Percentiles rank a stretch among this genome's conserved stretches.
phyloP scores from a whole-genome alignment of 2,888 invertebrate species.

The Aporophyla nigra region DNA sequence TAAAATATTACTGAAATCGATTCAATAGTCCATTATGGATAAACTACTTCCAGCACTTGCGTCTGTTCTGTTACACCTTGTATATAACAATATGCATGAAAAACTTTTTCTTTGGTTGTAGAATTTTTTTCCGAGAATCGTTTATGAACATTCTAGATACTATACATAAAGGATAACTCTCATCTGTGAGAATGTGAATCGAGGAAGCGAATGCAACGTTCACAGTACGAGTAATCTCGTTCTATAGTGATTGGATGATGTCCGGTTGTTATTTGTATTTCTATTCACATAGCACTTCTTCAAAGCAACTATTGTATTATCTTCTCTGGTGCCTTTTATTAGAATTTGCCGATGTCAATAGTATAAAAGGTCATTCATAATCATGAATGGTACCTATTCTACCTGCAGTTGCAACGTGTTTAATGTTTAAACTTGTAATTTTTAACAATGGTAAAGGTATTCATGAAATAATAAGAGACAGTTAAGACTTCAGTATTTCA shows the following conservation, averaged over 20 bases:
- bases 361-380: no score
- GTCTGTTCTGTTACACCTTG: no score
- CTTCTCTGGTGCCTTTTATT: neutral
- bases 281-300: neutral
- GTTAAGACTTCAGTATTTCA: neutral
- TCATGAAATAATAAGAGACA: neutral
- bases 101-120: conserved; percentile 65
- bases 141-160: conserved; percentile 40
- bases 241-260: neutral
- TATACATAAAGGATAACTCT: conserved; percentile 55
- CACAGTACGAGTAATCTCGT: neutral
- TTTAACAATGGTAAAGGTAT: neutral
- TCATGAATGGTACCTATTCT: neutral
- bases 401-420: neutral
- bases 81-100: conserved; percentile 63
- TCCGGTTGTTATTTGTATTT: neutral
- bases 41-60: no score
- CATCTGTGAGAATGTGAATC: conserved; percentile 27
- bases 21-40: no score
- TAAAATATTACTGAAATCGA: no score
- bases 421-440: neutral
- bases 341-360: neutral
- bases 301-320: neutral
- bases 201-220: conserved; percentile 20
- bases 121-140: conserved; percentile 49